Evolutionary conservation across 2,113 vertebrate species (phyloP).

Genomic region (Tor tambroides): DNA sequence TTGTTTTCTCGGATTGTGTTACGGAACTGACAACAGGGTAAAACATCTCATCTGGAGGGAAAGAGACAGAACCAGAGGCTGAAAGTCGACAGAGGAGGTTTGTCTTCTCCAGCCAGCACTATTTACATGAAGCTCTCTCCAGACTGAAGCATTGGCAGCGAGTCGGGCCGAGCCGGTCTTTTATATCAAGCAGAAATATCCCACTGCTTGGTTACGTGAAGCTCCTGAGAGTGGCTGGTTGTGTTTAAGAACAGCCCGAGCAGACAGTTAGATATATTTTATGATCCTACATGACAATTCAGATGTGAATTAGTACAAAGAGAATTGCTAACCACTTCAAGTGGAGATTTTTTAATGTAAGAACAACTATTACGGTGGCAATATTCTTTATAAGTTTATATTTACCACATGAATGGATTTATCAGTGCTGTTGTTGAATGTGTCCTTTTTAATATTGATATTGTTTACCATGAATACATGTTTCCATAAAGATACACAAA

Average conservation of each 20-base stretch:
- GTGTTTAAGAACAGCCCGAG: not conserved
- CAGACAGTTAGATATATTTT: constrained; percentile 36
- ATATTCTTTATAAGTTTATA: constrained; percentile 46
- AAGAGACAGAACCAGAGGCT: constrained; percentile 43
- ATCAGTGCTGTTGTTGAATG: constrained; percentile 57
- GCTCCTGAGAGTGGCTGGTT: constrained; percentile 37
- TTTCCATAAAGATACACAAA: constrained; percentile 52
- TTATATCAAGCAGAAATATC: constrained; percentile 55
- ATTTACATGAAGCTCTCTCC: constrained; percentile 48
- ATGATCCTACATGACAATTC: constrained; percentile 33
- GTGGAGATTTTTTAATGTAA: constrained; percentile 35
- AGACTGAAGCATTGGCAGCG: constrained; percentile 62
- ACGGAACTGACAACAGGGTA: constrained; percentile 79
- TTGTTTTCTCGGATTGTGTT: constrained; percentile 55
- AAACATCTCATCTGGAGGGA: constrained; percentile 49
- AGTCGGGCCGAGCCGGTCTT: constrained; percentile 53
- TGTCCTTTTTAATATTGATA: constrained; percentile 51
- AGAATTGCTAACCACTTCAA: constrained; percentile 33
- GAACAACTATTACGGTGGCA: constrained; percentile 47
- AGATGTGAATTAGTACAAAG: constrained; percentile 50
- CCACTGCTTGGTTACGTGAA: constrained; percentile 33
- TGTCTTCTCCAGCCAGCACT: constrained; percentile 36
- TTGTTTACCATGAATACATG: constrained; percentile 52
- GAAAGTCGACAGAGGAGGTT: constrained; percentile 53
- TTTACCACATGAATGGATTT: constrained; percentile 53